Evolutionary conservation across 23 tunicate genomes (phyloP).

Genomic region (Botrylloides violaceus): DNA sequence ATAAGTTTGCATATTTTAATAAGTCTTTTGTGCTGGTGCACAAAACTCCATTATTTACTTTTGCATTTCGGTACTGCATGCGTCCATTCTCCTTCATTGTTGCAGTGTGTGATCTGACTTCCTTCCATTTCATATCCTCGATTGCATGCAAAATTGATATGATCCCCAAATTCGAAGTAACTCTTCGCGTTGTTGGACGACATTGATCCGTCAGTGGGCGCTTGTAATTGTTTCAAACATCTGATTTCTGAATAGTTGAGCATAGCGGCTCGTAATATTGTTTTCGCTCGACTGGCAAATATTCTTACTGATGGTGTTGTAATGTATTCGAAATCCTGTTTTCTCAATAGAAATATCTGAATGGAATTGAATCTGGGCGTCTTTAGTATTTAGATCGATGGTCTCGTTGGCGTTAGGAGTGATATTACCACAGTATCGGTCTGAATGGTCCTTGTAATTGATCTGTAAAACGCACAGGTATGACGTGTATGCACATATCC

Average conservation of each 20-base stretch:
- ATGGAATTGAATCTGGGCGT: not conserved
- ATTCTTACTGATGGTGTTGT: slow-evolving; percentile 14
- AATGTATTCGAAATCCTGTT: slow-evolving; percentile 2
- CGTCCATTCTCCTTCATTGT: slow-evolving; percentile 59
- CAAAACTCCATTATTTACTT: slow-evolving; percentile 26
- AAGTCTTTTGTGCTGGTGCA: not conserved
- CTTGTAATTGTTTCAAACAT: slow-evolving; percentile 26
- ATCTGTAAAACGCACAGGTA: not conserved
- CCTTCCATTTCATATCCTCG: slow-evolving; percentile 48
- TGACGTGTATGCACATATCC: no score
- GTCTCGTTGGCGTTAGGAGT: not conserved
- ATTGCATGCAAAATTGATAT: slow-evolving; percentile 34
- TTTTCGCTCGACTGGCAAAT: not conserved
- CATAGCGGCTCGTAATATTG: not conserved
- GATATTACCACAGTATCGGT: not conserved
- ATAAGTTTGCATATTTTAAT: not conserved
- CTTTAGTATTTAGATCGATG: not conserved
- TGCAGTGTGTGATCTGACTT: slow-evolving; percentile 17
- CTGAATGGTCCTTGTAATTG: not conserved
- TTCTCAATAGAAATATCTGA: not conserved
- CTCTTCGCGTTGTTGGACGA: slow-evolving; percentile 12
- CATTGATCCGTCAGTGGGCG: slow-evolving; percentile 36
- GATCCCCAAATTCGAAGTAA: slow-evolving; percentile 60
- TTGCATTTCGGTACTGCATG: slow-evolving; percentile 27
- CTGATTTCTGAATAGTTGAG: slow-evolving; percentile 24